A percentile compares a stretch with the other conserved stretches of the same genome.
Conservation (phyloP, 1,140 invertebrate species). For the Ylistrum balloti region DNA sequence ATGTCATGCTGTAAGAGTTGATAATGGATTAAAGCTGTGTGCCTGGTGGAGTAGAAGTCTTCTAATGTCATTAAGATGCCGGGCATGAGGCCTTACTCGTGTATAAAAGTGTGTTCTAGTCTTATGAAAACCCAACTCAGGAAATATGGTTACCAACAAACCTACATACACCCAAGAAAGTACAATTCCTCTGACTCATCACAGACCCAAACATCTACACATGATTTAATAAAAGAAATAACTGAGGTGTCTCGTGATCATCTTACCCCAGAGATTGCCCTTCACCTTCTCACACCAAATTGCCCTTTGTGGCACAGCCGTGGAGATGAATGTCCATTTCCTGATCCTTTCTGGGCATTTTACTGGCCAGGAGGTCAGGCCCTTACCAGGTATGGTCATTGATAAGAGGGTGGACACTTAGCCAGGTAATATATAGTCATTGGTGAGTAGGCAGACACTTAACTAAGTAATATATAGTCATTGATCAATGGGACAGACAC, state of each 20-base stretch:
- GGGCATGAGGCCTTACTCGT: neutral
- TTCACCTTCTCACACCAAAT: constrained; percentile 74
- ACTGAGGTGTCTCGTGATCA: constrained; percentile 72
- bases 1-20: neutral
- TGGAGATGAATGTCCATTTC: constrained; percentile 66
- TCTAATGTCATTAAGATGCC: neutral
- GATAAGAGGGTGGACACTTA: no score
- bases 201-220: neutral
- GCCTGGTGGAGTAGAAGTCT: no score
- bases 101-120: neutral
- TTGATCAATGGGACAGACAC: neutral
- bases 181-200: neutral
- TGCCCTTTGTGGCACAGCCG: constrained; percentile 71
- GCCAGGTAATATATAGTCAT: no score
- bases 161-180: neutral
- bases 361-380: constrained; percentile 80
- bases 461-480: neutral
- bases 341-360: constrained; percentile 79
- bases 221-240: constrained; percentile 59
- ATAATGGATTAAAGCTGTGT: neutral
- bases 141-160: neutral
- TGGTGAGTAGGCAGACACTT: no score
- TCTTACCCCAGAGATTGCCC: constrained; percentile 74
- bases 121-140: neutral
- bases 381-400: constrained; percentile 73